Percentiles rank a stretch among this genome's conserved stretches.
phyloP scores from a whole-genome alignment of 2,888 invertebrate genomes.

The Harmothoe impar region DNA sequence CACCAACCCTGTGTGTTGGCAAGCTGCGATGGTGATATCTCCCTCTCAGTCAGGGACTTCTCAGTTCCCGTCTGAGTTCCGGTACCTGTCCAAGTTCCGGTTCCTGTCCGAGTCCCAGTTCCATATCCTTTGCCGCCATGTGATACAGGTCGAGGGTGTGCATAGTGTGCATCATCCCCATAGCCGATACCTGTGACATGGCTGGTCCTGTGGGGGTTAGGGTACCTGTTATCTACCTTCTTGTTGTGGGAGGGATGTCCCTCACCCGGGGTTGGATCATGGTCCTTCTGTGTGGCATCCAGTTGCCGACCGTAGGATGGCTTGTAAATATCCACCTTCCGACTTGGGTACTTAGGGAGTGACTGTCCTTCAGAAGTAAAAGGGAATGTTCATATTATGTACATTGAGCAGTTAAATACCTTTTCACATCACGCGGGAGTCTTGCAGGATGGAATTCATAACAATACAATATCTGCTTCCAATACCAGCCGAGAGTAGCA shows the following conservation, averaged over 20 bases:
- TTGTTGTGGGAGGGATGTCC: neutral
- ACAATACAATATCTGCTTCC: too few species aligned
- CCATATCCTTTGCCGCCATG: too few species aligned
- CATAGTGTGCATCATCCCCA: conserved; percentile 27
- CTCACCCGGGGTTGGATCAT: neutral
- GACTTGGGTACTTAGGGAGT: too few species aligned
- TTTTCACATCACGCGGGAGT: too few species aligned
- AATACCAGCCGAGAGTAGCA: too few species aligned
- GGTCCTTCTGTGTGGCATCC: neutral
- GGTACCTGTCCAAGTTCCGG: neutral
- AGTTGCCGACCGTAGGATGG: neutral
- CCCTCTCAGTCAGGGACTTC: neutral
- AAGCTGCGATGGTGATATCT: neutral
- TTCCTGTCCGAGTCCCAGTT: neutral
- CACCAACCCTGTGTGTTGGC: neutral
- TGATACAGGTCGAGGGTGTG: neutral
- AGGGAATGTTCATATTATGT: too few species aligned
- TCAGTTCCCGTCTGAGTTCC: neutral
- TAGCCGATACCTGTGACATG: neutral
- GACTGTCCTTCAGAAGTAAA: too few species aligned
- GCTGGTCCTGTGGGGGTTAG: neutral
- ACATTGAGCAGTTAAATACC: too few species aligned
- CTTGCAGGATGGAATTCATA: too few species aligned
- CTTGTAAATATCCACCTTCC: neutral
- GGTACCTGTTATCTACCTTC: neutral